Conservation (phyloP, 1,140 invertebrate species). For the Drosophila pseudoananassae region DNA sequence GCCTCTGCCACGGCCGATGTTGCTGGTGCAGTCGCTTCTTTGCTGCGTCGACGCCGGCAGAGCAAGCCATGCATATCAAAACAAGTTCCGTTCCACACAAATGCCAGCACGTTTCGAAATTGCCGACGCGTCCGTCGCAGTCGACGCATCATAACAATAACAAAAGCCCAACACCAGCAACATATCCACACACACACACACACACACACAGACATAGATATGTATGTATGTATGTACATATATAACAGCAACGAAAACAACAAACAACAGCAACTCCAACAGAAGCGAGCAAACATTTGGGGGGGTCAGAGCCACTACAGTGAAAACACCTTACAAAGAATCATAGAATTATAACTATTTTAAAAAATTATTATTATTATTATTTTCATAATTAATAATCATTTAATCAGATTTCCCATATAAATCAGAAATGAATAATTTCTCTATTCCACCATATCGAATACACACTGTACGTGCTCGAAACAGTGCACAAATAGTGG, state of each 20-base stretch:
- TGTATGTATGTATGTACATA: not conserved
- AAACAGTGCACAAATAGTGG: slow-evolving; percentile 69
- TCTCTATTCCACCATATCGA: not conserved
- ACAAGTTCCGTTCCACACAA: slow-evolving; percentile 81
- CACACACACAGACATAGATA: too few relatives aligned
- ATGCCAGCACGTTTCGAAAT: slow-evolving; percentile 80
- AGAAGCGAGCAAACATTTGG: slow-evolving; percentile 55
- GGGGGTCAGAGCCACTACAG: slow-evolving; percentile 21
- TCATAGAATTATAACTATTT: too few relatives aligned
- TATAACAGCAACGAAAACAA: slow-evolving; percentile 18
- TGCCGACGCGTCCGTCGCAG: slow-evolving; percentile 31
- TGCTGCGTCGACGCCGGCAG: slow-evolving; percentile 18
- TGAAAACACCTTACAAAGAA: not conserved
- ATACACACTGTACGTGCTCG: slow-evolving; percentile 24
- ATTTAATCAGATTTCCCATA: too few relatives aligned
- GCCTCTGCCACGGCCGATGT: slow-evolving; percentile 12
- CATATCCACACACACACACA: not conserved
- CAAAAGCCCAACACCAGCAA: slow-evolving; percentile 51
- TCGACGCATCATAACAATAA: slow-evolving; percentile 78
- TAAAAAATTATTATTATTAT: too few relatives aligned
- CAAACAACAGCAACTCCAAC: slow-evolving; percentile 13
- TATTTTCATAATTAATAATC: too few relatives aligned
- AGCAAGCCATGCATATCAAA: slow-evolving; percentile 72
- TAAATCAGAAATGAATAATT: too few relatives aligned
- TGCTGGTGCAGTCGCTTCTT: not conserved